Evolutionary conservation across 2,888 invertebrate species (phyloP).

Genomic region (Nemoura dubitans): DNA sequence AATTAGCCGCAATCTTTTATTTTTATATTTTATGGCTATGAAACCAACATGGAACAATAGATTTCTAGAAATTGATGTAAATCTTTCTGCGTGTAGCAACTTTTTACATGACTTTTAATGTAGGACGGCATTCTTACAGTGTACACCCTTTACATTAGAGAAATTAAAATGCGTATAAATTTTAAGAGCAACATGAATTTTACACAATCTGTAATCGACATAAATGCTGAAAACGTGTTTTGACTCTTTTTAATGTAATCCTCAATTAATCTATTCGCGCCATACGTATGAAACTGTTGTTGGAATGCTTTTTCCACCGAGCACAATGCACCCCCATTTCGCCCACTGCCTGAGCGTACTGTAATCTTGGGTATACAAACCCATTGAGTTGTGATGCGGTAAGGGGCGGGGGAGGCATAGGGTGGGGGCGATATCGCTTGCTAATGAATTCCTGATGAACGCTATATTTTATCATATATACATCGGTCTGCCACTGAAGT

Average conservation of each 20-base stretch:
- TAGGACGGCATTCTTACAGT: background rate
- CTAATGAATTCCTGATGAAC: slow-evolving; percentile 43
- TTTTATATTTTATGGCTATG: too few relatives aligned
- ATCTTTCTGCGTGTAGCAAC: background rate
- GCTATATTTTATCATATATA: slow-evolving; percentile 25
- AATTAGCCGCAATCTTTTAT: too few relatives aligned
- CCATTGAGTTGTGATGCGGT: background rate
- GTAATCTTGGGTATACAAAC: slow-evolving; percentile 24
- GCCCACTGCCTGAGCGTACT: background rate
- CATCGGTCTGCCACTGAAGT: slow-evolving; percentile 17
- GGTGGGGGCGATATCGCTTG: background rate
- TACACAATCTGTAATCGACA: background rate
- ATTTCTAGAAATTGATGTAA: too few relatives aligned
- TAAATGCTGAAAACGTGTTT: background rate
- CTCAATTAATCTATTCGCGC: background rate
- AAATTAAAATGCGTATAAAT: too few relatives aligned
- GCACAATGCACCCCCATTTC: background rate
- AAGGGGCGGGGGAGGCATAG: background rate
- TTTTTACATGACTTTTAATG: background rate
- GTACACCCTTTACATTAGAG: background rate
- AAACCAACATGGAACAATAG: too few relatives aligned
- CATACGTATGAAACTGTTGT: background rate
- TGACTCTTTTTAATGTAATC: background rate
- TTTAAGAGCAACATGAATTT: background rate
- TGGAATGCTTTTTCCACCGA: background rate